A percentile compares a stretch with the other conserved stretches of the same genome.
Conservation (phyloP, 2,888 invertebrate genomes). For the Conistra vaccinii region DNA sequence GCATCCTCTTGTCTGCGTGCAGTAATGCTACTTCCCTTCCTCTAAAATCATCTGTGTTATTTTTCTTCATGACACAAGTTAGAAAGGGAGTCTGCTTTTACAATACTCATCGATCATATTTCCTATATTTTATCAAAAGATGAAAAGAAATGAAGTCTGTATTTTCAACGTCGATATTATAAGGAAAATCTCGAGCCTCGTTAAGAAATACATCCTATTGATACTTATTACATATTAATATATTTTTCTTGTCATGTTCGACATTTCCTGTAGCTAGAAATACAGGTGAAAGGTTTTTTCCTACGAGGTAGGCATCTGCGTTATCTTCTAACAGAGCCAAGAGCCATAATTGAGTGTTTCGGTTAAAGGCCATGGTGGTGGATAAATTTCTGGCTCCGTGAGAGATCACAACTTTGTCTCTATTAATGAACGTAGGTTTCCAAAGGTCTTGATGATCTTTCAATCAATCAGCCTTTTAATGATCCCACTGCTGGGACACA, state of each 20-base stretch:
- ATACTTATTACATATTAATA: conserved; percentile 33
- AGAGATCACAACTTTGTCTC: background rate
- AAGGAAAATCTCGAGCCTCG: conserved; percentile 20
- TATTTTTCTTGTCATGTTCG: conserved; percentile 39
- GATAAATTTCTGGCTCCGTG: background rate
- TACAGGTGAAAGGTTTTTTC: background rate
- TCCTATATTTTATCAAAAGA: conserved; percentile 43
- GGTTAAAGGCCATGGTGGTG: background rate
- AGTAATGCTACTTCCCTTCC: no score
- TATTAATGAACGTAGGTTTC: background rate
- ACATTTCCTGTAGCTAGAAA: conserved; percentile 31
- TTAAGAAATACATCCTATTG: conserved; percentile 18
- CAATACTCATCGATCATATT: conserved; percentile 38
- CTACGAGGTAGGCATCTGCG: background rate
- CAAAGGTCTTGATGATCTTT: no score
- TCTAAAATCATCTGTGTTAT: background rate
- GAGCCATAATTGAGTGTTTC: background rate
- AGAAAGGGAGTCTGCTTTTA: background rate
- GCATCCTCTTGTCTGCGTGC: no score
- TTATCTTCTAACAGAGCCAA: background rate
- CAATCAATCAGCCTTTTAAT: no score
- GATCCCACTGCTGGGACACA: no score
- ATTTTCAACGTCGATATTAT: conserved; percentile 28
- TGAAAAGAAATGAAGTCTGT: conserved; percentile 45
- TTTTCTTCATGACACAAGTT: background rate